Evolutionary conservation across 2,888 invertebrate genomes (phyloP).

Genomic region (Drosophila quinaria): DNA sequence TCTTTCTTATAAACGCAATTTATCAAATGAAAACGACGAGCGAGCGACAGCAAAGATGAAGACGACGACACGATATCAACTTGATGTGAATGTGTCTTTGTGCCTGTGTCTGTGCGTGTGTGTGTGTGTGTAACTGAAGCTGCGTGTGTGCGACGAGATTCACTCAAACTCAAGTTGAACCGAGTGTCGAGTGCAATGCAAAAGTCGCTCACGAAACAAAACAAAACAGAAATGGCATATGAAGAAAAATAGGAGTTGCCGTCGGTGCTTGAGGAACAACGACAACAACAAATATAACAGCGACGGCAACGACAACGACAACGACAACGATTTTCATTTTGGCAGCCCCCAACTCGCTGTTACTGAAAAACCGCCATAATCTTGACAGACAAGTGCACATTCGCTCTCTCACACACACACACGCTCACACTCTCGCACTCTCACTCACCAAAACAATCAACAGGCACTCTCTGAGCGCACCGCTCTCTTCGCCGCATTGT

Average conservation of each 20-base stretch:
- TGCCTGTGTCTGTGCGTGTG: conserved; percentile 12
- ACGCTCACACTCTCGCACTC: conserved; percentile 22
- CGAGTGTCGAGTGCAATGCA: conserved; percentile 38
- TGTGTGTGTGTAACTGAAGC: conserved; percentile 25
- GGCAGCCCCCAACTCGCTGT: conserved; percentile 51
- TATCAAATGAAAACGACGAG: conserved; percentile 85
- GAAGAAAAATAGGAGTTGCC: conserved; percentile 84
- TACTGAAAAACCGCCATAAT: conserved; percentile 77
- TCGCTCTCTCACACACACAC: conserved; percentile 43
- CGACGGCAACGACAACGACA: conserved; percentile 19
- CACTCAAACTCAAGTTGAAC: conserved; percentile 50
- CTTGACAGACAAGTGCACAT: conserved; percentile 78
- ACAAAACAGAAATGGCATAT: conserved; percentile 63
- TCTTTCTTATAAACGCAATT: conserved; percentile 85
- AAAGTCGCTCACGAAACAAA: conserved; percentile 36
- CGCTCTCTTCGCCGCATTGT: conserved; percentile 68
- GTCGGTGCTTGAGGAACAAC: conserved; percentile 64
- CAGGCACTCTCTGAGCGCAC: conserved; percentile 23
- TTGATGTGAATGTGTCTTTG: conserved; percentile 64
- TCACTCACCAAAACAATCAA: conserved; percentile 4
- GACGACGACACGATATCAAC: conserved; percentile 82
- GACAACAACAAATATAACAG: conserved; percentile 15
- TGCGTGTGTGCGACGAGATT: conserved; percentile 32
- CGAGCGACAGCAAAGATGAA: conserved; percentile 83
- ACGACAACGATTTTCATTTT: conserved; percentile 55